These are phyloP conservation scores for Grapholita molesta DNA, from an alignment of 1,140 invertebrate species.

Conservation along the genomic window DNA sequence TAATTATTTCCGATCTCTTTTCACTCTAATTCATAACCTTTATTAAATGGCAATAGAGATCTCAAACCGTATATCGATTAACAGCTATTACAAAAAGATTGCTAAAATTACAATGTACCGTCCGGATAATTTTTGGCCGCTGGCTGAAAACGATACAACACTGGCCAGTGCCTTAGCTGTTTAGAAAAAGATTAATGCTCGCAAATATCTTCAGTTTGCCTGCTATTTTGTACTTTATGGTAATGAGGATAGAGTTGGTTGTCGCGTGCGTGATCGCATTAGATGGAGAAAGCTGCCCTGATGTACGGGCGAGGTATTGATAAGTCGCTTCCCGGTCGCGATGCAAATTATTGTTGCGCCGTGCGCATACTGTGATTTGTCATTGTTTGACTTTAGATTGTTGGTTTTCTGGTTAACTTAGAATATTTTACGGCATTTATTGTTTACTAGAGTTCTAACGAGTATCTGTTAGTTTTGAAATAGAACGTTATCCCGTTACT, in stretches of 20 bases:
- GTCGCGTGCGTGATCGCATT: neutral
- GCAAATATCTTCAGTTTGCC: neutral
- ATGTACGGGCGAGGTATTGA: slow-evolving; percentile 36
- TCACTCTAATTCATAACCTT: neutral
- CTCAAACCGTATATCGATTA: neutral
- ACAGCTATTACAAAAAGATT: neutral
- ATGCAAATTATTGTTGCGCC: slow-evolving; percentile 66
- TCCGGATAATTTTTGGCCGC: slow-evolving; percentile 5
- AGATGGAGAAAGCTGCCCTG: slow-evolving; percentile 15
- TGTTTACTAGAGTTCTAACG: neutral
- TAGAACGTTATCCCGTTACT: no score
- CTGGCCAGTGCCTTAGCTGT: neutral
- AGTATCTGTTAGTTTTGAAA: neutral
- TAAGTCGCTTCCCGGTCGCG: slow-evolving; percentile 55
- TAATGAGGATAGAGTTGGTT: neutral
- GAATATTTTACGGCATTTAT: neutral
- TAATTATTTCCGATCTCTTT: neutral
- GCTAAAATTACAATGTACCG: neutral
- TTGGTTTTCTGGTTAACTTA: neutral
- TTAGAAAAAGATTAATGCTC: slow-evolving; percentile 14
- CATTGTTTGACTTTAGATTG: slow-evolving; percentile 41
- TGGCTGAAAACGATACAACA: neutral
- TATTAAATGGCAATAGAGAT: neutral
- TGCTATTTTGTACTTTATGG: neutral
- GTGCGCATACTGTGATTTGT: slow-evolving; percentile 53